Evolutionary conservation across 2,113 vertebrate species (phyloP).

Genomic region (Laticauda colubrina): DNA sequence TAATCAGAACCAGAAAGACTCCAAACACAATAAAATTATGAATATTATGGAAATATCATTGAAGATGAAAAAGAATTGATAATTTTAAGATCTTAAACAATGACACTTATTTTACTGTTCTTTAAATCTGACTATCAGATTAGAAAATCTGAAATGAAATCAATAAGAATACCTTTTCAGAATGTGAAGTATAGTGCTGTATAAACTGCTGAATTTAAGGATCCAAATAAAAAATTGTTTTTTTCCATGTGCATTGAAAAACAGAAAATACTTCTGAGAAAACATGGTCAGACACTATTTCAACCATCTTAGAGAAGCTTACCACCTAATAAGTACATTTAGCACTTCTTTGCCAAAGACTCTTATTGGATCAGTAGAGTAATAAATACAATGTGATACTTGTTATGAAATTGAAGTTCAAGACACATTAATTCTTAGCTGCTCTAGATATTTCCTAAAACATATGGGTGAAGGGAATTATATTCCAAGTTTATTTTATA

Average conservation of each 20-base stretch:
- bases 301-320: neutral
- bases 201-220: no score
- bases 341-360: neutral
- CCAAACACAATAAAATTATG: neutral
- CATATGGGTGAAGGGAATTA: neutral
- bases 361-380: neutral
- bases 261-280: neutral
- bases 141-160: no score
- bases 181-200: no score
- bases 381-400: neutral
- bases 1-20: neutral
- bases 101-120: no score
- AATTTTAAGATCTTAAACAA: no score
- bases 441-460: neutral
- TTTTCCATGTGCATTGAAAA: neutral
- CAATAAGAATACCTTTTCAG: no score
- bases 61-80: no score
- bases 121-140: no score
- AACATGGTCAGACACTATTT: neutral
- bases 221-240: no score
- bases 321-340: neutral
- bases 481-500: neutral
- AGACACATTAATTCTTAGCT: slow-evolving; percentile 13
- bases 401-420: neutral
- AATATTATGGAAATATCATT: no score